phyloP scores from a whole-genome alignment of 1,140 invertebrate species.

The Idris sp. region DNA sequence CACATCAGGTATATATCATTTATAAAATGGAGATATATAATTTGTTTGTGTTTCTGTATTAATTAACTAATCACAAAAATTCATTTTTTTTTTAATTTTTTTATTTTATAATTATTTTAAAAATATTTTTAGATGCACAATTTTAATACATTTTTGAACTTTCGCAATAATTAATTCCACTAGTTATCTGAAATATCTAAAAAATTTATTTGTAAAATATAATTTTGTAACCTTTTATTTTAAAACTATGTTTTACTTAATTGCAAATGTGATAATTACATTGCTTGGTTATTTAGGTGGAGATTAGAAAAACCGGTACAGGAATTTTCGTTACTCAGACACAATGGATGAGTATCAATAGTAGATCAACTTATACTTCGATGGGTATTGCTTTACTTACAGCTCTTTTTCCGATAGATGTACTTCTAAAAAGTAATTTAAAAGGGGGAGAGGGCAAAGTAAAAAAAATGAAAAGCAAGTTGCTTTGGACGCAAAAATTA shows the following conservation, averaged over 20 bases:
- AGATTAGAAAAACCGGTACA: constrained; percentile 19
- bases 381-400: constrained; percentile 16
- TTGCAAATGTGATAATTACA: neutral
- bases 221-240: neutral
- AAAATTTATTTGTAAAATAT: neutral
- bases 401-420: constrained; percentile 11
- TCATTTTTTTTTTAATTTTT: too few species aligned
- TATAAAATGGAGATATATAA: too few species aligned
- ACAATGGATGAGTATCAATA: constrained; percentile 15
- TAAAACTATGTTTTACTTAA: neutral
- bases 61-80: too few species aligned
- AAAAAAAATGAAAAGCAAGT: constrained; percentile 5
- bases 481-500: constrained; percentile 1
- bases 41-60: too few species aligned
- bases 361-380: constrained; percentile 12
- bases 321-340: constrained; percentile 1
- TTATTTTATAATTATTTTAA: too few species aligned
- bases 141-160: too few species aligned
- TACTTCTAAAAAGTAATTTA: constrained; percentile 13
- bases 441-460: constrained; percentile 16
- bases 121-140: too few species aligned
- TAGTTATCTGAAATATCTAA: too few species aligned
- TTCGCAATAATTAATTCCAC: too few species aligned
- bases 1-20: too few species aligned
- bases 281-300: constrained; percentile 10